Evolutionary conservation across 2,113 vertebrate species (phyloP).

Genomic region (Myanophis thanlyinensis): DNA sequence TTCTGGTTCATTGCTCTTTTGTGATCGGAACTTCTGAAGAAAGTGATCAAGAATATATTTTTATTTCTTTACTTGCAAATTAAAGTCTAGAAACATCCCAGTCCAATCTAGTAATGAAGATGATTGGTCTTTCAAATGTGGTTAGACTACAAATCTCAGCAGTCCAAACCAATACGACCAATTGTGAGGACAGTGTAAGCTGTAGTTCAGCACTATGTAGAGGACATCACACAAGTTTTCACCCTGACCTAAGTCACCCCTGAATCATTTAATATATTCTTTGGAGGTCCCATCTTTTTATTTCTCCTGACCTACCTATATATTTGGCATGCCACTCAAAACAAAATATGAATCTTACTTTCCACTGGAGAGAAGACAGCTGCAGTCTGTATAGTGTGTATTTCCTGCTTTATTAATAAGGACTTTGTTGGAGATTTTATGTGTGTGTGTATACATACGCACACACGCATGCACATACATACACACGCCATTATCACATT

Average conservation of each 20-base stretch:
- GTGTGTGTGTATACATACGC: background rate
- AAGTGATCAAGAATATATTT: slow-evolving; percentile 26
- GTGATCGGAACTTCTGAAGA: slow-evolving; percentile 23
- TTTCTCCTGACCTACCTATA: background rate
- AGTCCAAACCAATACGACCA: background rate
- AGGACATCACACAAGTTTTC: background rate
- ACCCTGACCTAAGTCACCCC: background rate
- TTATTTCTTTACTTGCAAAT: background rate
- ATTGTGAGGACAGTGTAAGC: background rate
- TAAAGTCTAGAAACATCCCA: background rate
- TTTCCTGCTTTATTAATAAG: background rate
- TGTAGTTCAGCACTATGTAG: background rate
- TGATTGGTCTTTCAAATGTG: background rate
- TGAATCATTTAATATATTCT: background rate
- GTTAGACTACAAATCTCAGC: background rate
- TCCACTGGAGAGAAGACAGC: background rate
- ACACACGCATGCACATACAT: background rate
- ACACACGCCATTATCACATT: background rate
- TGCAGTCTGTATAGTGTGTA: background rate
- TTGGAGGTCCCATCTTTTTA: background rate
- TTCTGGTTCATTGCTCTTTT: slow-evolving; percentile 34
- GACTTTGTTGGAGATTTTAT: background rate
- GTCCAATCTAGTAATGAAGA: background rate
- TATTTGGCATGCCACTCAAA: background rate
- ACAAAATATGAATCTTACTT: background rate